These are phyloP conservation scores for Bombycilla garrulus DNA, from an alignment of 2,113 vertebrate genomes.

Conservation along the genomic window DNA sequence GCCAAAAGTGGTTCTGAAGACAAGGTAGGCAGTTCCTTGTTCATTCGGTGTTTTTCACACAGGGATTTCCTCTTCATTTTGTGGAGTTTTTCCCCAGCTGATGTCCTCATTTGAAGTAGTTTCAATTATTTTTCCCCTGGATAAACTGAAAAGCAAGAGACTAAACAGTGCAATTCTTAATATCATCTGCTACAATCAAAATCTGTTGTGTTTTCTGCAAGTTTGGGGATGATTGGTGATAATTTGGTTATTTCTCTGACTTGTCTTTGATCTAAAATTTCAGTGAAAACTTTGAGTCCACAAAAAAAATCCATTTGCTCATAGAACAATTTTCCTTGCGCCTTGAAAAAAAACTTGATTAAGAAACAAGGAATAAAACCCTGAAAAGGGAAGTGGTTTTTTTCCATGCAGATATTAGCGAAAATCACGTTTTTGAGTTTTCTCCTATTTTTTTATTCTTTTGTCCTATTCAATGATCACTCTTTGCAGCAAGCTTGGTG, in stretches of 20 bases:
- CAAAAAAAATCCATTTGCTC: not conserved
- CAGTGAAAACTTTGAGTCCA: not conserved
- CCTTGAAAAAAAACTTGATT: not conserved
- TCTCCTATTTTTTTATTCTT: not conserved
- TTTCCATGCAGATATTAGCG: not conserved
- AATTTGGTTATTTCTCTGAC: not conserved
- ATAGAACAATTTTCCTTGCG: not conserved
- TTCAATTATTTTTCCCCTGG: not conserved
- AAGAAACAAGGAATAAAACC: not conserved
- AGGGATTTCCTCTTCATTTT: not conserved
- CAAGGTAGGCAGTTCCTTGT: slow-evolving; percentile 63
- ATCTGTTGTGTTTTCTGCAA: not conserved
- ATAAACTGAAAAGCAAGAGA: not conserved
- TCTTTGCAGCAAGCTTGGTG: not conserved
- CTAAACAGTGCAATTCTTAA: not conserved
- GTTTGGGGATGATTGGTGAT: not conserved
- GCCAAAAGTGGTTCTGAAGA: slow-evolving; percentile 73
- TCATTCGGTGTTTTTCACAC: not conserved
- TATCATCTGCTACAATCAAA: not conserved
- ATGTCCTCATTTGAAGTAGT: not conserved
- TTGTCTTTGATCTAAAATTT: not conserved
- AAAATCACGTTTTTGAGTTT: not conserved
- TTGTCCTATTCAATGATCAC: not conserved
- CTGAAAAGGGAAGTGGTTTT: not conserved
- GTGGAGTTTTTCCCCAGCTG: not conserved